These are phyloP conservation scores for Zaprionus lineosus DNA, from an alignment of 2,888 invertebrate genomes.

Conservation along the genomic window DNA sequence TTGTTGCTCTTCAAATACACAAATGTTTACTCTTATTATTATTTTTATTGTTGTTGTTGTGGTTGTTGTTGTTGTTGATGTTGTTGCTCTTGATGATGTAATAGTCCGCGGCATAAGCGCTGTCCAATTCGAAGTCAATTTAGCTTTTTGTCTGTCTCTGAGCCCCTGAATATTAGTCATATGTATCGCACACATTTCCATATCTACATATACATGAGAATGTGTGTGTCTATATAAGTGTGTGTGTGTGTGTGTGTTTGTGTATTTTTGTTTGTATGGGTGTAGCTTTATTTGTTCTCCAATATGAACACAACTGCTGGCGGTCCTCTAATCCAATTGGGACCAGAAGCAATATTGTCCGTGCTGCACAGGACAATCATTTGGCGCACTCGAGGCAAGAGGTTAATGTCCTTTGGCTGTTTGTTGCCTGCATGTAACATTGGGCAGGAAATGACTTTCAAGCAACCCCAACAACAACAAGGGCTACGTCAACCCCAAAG, in stretches of 20 bases:
- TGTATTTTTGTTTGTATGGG: no score
- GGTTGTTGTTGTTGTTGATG: constrained; percentile 1
- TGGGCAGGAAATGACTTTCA: constrained; percentile 60
- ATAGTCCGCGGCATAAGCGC: constrained; percentile 28
- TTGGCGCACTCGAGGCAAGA: constrained; percentile 19
- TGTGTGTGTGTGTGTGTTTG: not conserved
- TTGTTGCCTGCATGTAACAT: constrained; percentile 6
- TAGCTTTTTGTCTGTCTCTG: constrained; percentile 9
- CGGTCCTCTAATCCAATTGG: no score
- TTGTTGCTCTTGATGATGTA: constrained; percentile 42
- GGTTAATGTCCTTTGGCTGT: constrained; percentile 63
- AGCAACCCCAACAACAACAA: constrained; percentile 38
- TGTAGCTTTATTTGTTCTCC: no score
- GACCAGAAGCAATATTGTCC: no score
- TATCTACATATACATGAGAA: no score
- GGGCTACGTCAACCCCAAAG: constrained; percentile 14
- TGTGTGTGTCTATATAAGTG: constrained; percentile 10
- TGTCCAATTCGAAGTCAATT: constrained; percentile 30
- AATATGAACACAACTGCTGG: no score
- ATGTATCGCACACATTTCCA: no score
- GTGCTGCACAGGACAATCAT: constrained; percentile 43
- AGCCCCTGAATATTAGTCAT: constrained; percentile 40
- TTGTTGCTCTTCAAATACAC: not conserved
- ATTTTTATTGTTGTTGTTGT: constrained; percentile 17
- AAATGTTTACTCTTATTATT: constrained; percentile 24